Evolutionary conservation across 92 coral and sea anemone species (phyloP).

Genomic region (Parazoanthus atlanticus): DNA sequence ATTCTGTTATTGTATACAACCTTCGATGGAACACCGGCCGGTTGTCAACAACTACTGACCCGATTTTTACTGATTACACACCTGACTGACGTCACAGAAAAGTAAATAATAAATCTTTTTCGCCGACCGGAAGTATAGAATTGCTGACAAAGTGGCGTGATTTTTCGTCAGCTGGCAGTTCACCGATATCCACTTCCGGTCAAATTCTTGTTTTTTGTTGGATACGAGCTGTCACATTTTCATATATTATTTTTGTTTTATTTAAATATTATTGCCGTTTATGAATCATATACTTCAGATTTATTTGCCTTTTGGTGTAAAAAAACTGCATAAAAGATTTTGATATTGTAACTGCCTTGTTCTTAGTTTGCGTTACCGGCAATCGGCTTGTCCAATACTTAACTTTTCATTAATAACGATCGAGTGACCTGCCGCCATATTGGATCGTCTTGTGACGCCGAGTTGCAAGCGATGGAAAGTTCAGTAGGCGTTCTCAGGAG

Average conservation of each 20-base stretch:
- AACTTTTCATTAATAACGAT: neutral
- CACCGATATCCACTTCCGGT: conserved; percentile 11
- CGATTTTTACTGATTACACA: neutral
- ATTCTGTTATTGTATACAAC: too few species aligned
- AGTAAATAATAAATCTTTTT: too few species aligned
- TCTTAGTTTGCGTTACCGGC: neutral
- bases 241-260: neutral
- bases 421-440: conserved; percentile 30
- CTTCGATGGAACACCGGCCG: too few species aligned
- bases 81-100: conserved; percentile 5
- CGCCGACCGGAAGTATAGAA: neutral
- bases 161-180: conserved; percentile 1
- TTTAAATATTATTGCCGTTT: neutral
- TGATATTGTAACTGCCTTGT: too few species aligned
- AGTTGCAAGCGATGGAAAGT: neutral
- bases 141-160: conserved; percentile 17
- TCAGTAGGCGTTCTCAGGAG: neutral
- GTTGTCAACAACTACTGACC: too few species aligned
- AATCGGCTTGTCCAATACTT: conserved; percentile 23
- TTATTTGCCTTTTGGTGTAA: neutral
- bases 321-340: too few species aligned
- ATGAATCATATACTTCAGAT: neutral
- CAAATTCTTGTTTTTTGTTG: neutral
- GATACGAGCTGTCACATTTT: neutral
- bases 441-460: neutral